Evolutionary conservation across 2,113 vertebrate genomes (phyloP), one percentile per base, ranked within the genome.

Genomic region (Crotalus tigris): DNA sequence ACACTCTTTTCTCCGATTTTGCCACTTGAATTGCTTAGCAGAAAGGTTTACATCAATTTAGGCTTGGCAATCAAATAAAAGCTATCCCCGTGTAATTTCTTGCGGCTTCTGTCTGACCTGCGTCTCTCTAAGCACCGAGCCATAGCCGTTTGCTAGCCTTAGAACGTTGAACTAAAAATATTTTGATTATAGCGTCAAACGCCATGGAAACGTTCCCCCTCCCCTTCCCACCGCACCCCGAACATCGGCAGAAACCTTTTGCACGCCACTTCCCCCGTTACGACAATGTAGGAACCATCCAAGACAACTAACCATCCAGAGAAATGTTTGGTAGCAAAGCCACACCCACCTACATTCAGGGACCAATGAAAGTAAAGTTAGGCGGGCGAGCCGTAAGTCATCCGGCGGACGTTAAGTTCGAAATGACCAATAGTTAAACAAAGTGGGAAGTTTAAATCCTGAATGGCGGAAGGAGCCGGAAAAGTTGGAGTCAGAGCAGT

Each of bases 401-500:
- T 9, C 1, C 0, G 23, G 8, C 46, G 7, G 49, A 81, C 46
- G 89, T 90, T 87, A 11, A 1, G 9, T 93, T 90, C 89, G 81
- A 93, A 93, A 86, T 23, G 57, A 21, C 92, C 87, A 93, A 93
- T 93, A 10, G 81, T 5, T 26, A 49, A 29, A 11, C 75, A 54
- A 64, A 61, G 92, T 44, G 89, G 92, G 89, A 49, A 90, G 49
- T 93, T 93, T 93, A 93, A 93, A 92, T 87, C 89, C 46, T 87
- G 75, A 93, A 61, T 54, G 89, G 55, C 54, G 88, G 54, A 90
- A 61, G 69, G 7, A 44, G 33, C 15, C 33, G 87, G 87, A 13
- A 81, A 29, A 57, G 53, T 89, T 89, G 54, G 53, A 6, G 53
- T 5, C 8, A 24, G 33, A 85, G 39, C 61, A 85, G 8, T 5